phyloP scores from a whole-genome alignment of 2,797 vertebrate species.

The Rallus crepitans region DNA sequence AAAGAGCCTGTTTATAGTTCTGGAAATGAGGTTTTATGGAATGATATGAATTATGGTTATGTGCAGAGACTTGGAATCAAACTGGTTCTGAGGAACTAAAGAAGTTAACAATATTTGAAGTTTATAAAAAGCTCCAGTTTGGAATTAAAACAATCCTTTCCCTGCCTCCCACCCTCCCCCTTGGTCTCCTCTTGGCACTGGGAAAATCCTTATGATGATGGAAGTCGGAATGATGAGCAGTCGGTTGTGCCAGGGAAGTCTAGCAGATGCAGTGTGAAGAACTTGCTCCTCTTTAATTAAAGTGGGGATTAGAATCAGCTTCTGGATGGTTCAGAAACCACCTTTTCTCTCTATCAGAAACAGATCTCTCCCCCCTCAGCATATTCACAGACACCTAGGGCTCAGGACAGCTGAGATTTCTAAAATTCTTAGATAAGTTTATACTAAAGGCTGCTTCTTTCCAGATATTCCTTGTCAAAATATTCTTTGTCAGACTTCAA shows the following conservation, averaged over 20 bases:
- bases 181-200: conserved; percentile 34
- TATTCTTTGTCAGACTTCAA: background rate
- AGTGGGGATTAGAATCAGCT: conserved; percentile 23
- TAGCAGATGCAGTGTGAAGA: conserved; percentile 34
- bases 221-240: background rate
- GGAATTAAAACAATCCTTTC: conserved; percentile 18
- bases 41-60: conserved; percentile 45
- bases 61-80: conserved; percentile 30
- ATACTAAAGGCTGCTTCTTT: background rate
- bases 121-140: conserved; percentile 40
- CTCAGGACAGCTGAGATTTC: background rate
- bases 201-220: background rate
- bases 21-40: conserved; percentile 52
- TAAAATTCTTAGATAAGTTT: background rate
- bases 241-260: conserved; percentile 9
- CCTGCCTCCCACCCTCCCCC: background rate
- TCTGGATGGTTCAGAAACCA: conserved; percentile 4
- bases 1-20: background rate
- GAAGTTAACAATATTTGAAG: conserved; percentile 26
- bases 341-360: background rate
- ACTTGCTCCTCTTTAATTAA: conserved; percentile 54
- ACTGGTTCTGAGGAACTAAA: background rate
- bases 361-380: background rate
- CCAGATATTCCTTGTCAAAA: conserved; percentile 24
- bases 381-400: background rate